Conservation (phyloP, 1,140 invertebrate genomes). For the Drosophila prosaltans region DNA sequence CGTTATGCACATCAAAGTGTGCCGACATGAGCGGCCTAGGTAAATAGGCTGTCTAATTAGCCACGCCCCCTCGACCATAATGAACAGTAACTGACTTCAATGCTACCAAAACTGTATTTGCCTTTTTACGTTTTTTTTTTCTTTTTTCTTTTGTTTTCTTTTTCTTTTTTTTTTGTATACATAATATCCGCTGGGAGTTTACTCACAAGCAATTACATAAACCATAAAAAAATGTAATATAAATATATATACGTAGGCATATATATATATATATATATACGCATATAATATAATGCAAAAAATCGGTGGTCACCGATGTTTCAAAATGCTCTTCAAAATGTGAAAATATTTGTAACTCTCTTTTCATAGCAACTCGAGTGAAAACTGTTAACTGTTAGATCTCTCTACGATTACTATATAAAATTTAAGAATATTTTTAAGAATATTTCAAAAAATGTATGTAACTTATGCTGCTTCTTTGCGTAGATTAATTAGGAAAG, state of each 20-base stretch:
- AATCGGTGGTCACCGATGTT: not conserved
- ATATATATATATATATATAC: not conserved
- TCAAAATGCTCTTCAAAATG: not conserved
- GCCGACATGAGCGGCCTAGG: conserved; percentile 51
- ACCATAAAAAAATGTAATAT: not conserved
- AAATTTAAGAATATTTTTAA: no score
- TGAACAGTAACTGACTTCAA: conserved; percentile 57
- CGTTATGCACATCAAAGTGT: conserved; percentile 72
- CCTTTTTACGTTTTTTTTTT: conserved; percentile 6
- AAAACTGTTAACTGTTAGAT: no score
- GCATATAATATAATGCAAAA: not conserved
- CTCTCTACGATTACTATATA: no score
- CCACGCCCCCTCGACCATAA: conserved; percentile 65
- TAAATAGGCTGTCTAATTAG: conserved; percentile 63
- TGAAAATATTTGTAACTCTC: no score
- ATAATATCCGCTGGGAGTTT: conserved; percentile 43
- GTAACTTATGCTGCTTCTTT: no score
- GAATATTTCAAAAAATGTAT: no score
- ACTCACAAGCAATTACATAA: conserved; percentile 18
- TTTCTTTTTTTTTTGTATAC: not conserved
- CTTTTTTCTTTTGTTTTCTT: not conserved
- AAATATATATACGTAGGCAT: not conserved
- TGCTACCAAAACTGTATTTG: conserved; percentile 43
- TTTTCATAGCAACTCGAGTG: no score
- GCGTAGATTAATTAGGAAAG: no score